These are phyloP conservation scores for Lamellibrachia satsuma DNA, from an alignment of 2,888 invertebrate species.

Conservation along the genomic window DNA sequence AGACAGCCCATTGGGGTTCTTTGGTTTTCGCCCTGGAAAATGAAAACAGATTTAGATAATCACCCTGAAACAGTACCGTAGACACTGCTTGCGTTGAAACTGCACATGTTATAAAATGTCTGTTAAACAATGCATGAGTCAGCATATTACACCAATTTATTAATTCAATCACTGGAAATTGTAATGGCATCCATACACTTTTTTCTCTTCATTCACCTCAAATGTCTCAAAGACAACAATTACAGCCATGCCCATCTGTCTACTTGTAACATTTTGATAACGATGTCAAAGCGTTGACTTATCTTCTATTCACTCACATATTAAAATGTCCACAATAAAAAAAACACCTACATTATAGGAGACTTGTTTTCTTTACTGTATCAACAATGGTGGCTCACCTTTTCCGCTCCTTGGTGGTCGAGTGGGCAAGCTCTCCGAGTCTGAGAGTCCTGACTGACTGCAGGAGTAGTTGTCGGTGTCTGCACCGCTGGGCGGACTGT, in stretches of 20 bases:
- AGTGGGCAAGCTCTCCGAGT: background rate
- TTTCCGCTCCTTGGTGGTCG: background rate
- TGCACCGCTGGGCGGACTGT: background rate
- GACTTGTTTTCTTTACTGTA: background rate
- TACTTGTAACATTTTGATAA: background rate
- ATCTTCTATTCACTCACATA: background rate
- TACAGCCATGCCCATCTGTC: no score
- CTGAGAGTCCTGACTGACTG: background rate
- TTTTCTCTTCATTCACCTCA: background rate
- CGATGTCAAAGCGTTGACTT: background rate
- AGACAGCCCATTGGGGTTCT: background rate
- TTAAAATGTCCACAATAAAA: background rate
- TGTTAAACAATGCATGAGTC: background rate
- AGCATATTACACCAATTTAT: background rate
- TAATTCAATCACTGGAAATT: background rate
- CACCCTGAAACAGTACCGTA: background rate
- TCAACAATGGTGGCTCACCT: background rate
- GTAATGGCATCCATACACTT: background rate
- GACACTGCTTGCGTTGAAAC: background rate
- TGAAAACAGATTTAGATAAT: background rate
- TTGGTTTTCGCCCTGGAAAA: conserved; percentile 7
- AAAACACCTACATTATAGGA: background rate
- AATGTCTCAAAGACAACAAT: background rate
- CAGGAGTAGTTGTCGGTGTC: background rate
- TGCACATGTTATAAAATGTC: background rate